Conservation (phyloP, 2,113 vertebrate genomes). For the Panthera tigris region DNA sequence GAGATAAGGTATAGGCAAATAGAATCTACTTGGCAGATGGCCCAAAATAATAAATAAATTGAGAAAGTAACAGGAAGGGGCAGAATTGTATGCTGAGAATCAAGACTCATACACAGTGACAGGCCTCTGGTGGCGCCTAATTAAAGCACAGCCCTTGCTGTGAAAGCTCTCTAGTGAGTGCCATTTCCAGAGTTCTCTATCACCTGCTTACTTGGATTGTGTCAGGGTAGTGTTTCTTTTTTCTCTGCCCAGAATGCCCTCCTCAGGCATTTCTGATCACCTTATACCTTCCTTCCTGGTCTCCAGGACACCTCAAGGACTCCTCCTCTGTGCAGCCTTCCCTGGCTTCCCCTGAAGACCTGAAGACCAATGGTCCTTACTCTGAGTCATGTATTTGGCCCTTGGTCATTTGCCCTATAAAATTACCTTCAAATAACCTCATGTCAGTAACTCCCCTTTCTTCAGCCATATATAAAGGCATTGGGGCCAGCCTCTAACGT, state of each 20-base stretch:
- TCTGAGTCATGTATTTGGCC: neutral
- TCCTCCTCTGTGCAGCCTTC: neutral
- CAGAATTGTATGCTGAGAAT: neutral
- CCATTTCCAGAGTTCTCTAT: neutral
- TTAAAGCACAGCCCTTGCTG: neutral
- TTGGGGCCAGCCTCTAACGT: neutral
- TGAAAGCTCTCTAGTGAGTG: neutral
- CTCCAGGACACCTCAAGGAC: neutral
- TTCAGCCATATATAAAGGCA: neutral
- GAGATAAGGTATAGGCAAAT: neutral
- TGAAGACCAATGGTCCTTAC: neutral
- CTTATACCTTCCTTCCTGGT: no score
- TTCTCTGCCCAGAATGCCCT: neutral
- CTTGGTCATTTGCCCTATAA: neutral
- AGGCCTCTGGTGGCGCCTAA: neutral
- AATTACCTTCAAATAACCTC: neutral
- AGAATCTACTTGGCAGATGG: neutral
- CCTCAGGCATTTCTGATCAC: neutral
- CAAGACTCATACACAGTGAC: neutral
- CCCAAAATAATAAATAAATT: neutral
- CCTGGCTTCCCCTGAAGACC: neutral
- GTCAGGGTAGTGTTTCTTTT: neutral
- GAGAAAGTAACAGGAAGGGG: neutral
- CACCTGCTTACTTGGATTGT: neutral
- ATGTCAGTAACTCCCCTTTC: neutral